These are phyloP conservation scores for Rhabdomys dilectus DNA, from an alignment of 2,113 vertebrate species.

Conservation along the genomic window DNA sequence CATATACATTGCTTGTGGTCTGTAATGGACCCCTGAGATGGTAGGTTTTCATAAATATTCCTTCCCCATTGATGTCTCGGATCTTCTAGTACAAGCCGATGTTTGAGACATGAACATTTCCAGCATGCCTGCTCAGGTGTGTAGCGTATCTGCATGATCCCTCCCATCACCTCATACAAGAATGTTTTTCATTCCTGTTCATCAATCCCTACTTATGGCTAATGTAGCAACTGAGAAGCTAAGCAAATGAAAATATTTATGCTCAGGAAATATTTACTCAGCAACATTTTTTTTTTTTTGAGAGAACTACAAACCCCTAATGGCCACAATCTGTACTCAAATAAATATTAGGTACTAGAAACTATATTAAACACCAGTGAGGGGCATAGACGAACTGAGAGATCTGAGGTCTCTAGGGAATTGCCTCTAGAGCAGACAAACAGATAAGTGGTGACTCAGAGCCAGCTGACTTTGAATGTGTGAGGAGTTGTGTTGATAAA, in stretches of 20 bases:
- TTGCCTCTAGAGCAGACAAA: neutral
- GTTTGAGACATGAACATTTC: neutral
- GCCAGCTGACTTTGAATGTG: neutral
- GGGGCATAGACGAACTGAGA: neutral
- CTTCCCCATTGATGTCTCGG: neutral
- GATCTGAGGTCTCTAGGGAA: neutral
- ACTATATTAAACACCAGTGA: conserved; percentile 18
- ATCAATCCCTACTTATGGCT: neutral
- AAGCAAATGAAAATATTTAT: conserved; percentile 7
- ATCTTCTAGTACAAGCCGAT: neutral
- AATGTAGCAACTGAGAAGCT: neutral
- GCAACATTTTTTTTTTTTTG: conserved; percentile 3
- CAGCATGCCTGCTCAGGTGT: neutral
- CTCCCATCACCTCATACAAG: neutral
- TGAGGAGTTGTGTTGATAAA: conserved; percentile 18
- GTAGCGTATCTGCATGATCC: neutral
- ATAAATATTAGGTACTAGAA: conserved; percentile 44
- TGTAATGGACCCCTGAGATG: neutral
- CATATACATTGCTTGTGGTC: neutral
- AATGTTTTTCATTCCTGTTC: conserved; percentile 4
- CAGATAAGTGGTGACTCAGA: neutral
- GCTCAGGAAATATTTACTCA: conserved; percentile 40
- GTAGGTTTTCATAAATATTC: neutral
- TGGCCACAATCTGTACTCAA: conserved; percentile 51
- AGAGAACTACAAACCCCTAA: conserved; percentile 67